Conservation (phyloP, 2,797 vertebrate species). For the Delichon dasypus region DNA sequence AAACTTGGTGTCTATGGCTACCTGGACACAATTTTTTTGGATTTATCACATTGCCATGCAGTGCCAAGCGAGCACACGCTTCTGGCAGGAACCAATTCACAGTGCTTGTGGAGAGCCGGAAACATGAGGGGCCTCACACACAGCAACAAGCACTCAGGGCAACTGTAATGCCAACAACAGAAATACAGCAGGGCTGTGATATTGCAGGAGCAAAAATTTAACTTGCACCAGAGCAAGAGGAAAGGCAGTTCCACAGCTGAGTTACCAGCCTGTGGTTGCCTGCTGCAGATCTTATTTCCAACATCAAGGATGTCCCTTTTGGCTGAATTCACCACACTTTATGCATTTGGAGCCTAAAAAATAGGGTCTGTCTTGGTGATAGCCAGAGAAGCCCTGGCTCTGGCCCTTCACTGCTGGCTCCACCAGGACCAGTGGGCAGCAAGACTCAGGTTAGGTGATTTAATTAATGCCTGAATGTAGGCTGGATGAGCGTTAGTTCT, state of each 20-base stretch:
- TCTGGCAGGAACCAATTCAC: not conserved
- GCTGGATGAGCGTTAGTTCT: not conserved
- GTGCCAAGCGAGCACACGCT: accelerated
- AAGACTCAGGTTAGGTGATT: not conserved
- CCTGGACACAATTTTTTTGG: not conserved
- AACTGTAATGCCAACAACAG: not conserved
- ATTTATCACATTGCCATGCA: not conserved
- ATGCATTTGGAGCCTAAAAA: not conserved
- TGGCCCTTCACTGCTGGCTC: not conserved
- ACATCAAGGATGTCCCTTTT: not conserved
- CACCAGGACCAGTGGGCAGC: not conserved
- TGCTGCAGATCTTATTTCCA: not conserved
- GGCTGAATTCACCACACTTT: not conserved
- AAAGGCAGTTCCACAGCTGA: not conserved
- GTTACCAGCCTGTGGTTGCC: not conserved
- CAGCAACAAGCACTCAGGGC: not conserved
- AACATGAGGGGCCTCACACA: not conserved
- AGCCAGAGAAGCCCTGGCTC: not conserved
- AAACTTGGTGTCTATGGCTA: not conserved
- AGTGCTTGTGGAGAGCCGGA: not conserved
- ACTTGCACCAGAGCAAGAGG: not conserved
- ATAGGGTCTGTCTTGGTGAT: not conserved
- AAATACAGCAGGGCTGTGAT: not conserved
- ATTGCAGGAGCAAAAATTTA: not conserved
- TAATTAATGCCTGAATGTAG: not conserved